Percentiles rank a stretch among this genome's conserved stretches.
Conservation (phyloP, 2,888 invertebrate genomes). For the Orthonevra nobilis region DNA sequence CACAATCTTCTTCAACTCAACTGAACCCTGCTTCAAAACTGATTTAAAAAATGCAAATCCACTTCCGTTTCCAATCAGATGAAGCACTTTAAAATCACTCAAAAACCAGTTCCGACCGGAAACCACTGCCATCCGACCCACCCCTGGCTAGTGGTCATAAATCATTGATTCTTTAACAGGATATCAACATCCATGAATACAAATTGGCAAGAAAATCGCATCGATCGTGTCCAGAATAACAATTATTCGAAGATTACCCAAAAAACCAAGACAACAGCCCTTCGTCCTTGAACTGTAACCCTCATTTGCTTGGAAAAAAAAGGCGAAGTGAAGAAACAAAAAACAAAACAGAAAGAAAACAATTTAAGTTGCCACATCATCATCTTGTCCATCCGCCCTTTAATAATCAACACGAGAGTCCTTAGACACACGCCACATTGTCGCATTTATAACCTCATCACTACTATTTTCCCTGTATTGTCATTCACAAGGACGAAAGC, state of each 20-base stretch:
- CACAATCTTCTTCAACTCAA: too few species aligned
- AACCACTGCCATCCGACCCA: too few species aligned
- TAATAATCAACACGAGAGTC: slow-evolving; percentile 28
- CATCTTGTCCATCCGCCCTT: slow-evolving; percentile 12
- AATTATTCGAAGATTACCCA: neutral
- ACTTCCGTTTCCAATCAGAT: too few species aligned
- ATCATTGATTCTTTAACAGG: slow-evolving; percentile 12
- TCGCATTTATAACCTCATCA: slow-evolving; percentile 36
- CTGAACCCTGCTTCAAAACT: too few species aligned
- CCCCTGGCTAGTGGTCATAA: too few species aligned
- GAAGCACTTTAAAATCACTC: too few species aligned
- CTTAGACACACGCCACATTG: slow-evolving; percentile 40
- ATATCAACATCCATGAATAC: slow-evolving; percentile 21
- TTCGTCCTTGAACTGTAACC: slow-evolving; percentile 42
- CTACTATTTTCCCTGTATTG: slow-evolving; percentile 1
- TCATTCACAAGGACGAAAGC: slow-evolving; percentile 18
- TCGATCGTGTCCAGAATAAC: slow-evolving; percentile 15
- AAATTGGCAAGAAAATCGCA: slow-evolving; percentile 4
- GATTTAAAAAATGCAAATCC: too few species aligned
- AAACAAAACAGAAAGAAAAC: too few species aligned
- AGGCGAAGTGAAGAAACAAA: neutral
- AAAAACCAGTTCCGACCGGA: too few species aligned
- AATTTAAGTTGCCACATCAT: slow-evolving; percentile 30
- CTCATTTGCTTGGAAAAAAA: neutral
- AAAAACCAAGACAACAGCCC: neutral